These are phyloP conservation scores for Hirtodrosophila trivittata DNA, from an alignment of 2,888 invertebrate genomes.

Conservation along the genomic window DNA sequence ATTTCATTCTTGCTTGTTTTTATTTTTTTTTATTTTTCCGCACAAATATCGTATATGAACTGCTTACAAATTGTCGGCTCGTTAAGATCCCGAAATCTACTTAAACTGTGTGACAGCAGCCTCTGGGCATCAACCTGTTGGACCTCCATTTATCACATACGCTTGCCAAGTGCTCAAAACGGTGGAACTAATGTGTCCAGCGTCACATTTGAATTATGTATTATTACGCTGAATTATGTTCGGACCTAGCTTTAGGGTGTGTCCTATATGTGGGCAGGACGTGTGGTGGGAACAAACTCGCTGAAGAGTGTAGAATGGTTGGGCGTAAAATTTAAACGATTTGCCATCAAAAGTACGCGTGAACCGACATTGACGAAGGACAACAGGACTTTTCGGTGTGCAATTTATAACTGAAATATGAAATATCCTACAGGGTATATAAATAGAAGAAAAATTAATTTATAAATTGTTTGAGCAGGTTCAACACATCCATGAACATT, in stretches of 20 bases:
- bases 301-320: conserved; percentile 32
- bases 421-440: not conserved
- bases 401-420: conserved; percentile 55
- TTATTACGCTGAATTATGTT: conserved; percentile 52
- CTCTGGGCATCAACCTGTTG: conserved; percentile 61
- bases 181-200: conserved; percentile 73
- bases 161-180: conserved; percentile 55
- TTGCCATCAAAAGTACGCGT: conserved; percentile 40
- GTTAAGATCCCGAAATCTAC: conserved; percentile 37
- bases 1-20: conserved; percentile 12
- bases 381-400: conserved; percentile 47
- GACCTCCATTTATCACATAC: conserved; percentile 57
- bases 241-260: conserved; percentile 14
- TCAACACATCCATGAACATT: conserved; percentile 5
- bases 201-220: conserved; percentile 70
- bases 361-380: conserved; percentile 45
- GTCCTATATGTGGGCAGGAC: conserved; percentile 13
- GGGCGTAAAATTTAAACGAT: conserved; percentile 58
- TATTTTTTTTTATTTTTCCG: conserved; percentile 24
- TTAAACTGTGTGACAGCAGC: conserved; percentile 19
- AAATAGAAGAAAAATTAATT: conserved; percentile 44
- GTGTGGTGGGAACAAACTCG: conserved; percentile 14
- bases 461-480: conserved; percentile 20
- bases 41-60: conserved; percentile 45
- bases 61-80: conserved; percentile 44